Base-by-base conservation (phyloP, 2,888 invertebrate genomes). In the Drosophila mulleri region DNA sequence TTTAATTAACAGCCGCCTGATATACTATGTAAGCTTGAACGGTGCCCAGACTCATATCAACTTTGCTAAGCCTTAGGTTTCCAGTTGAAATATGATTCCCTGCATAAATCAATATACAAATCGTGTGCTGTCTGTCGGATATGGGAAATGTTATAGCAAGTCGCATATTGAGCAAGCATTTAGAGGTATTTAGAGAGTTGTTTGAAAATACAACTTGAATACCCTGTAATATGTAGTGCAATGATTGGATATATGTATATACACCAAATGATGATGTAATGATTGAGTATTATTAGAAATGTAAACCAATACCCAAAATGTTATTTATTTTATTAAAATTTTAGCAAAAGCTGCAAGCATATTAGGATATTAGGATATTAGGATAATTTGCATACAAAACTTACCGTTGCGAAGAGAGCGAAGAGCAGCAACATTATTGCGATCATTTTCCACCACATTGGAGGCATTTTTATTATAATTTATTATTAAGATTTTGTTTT, bases 341-440 rank as follows among this genome's bases (percentile, higher is more conserved):
- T 39, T 41, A 18, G 39, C 26, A 26, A 37, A 53, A 45, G 39
- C 12, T 2, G 2, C 16, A 50, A 39, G 20, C n/a, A n/a, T 54
- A 47, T n/a, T n/a, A n/a, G n/a, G n/a, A n/a, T n/a, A n/a, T n/a
- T n/a, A n/a, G n/a, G n/a, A n/a, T 12, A 14, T 20, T 35, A 26
- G 7, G n/a, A 1, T 16, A 23, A 23, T 18, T 9, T 39, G 11
- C 20, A 5, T 39, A 6, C 20, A 18, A 54, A 39, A 75, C 85
- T 83, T 56, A 86, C 86, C 83, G 76, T 74, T 52, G 85, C 74
- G 54, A 85, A 80, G 44, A 87, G 65, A 42, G 82, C 75, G 66
- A 78, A 78, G 67, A 87, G 69, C 65, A 87, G 67, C 63, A 87
- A 63, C 65, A 85, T 56, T 35, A 80, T 68, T 71, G 74, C 83